A percentile compares a stretch with the other conserved stretches of the same genome.
Evolutionary conservation across 1,140 invertebrate genomes (phyloP).

Genomic region (Oryzaephilus surinamensis): DNA sequence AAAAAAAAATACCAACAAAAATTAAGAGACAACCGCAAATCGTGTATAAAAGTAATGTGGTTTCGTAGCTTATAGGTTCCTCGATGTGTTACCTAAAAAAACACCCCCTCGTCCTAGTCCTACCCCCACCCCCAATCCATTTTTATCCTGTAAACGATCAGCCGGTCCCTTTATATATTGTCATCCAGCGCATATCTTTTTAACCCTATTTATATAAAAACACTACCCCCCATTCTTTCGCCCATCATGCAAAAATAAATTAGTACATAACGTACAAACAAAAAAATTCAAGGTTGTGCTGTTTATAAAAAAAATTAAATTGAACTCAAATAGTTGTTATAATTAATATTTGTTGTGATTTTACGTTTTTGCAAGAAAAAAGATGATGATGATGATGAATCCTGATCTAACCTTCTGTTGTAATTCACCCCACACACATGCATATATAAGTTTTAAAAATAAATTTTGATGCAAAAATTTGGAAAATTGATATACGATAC

Average conservation of each 20-base stretch:
- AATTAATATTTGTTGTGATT: constrained; percentile 35
- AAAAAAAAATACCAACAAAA: too few relatives aligned
- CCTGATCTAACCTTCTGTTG: too few relatives aligned
- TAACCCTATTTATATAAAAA: too few relatives aligned
- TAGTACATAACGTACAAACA: constrained; percentile 26
- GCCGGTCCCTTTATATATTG: constrained; percentile 15
- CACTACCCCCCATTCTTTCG: constrained; percentile 1
- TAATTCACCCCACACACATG: too few relatives aligned
- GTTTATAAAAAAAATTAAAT: constrained; percentile 28
- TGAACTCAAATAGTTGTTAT: constrained; percentile 34
- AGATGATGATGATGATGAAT: too few relatives aligned
- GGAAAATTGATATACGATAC: constrained; percentile 23
- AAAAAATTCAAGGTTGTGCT: constrained; percentile 34
- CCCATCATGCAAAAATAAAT: neutral
- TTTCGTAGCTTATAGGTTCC: constrained; percentile 34
- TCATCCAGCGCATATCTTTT: too few relatives aligned
- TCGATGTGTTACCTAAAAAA: constrained; percentile 33
- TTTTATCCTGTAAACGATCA: constrained; percentile 22
- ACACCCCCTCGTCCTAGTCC: constrained; percentile 24
- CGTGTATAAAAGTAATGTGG: constrained; percentile 33
- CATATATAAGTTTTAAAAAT: too few relatives aligned
- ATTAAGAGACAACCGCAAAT: constrained; percentile 25
- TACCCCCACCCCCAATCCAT: too few relatives aligned
- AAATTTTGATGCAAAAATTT: too few relatives aligned
- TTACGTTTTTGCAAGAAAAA: constrained; percentile 29